Percentiles rank a stretch among this genome's conserved stretches.
phyloP scores from a whole-genome alignment of 2,888 invertebrate genomes.

The Lepeophtheirus nordmannii region DNA sequence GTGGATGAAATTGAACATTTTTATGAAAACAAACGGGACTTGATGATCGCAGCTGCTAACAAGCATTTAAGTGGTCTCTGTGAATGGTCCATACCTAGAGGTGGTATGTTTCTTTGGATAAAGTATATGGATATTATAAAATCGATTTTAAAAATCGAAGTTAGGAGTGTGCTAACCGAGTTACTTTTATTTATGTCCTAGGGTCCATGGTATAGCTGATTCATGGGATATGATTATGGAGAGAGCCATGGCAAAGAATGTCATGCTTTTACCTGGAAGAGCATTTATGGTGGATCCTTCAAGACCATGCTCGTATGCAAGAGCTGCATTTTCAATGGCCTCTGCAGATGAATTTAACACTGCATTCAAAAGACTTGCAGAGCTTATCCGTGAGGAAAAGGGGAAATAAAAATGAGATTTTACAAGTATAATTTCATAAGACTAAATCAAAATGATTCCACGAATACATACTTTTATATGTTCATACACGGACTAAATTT shows the following conservation, averaged over 20 bases:
- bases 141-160: too few species aligned
- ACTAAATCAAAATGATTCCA: too few species aligned
- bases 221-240: conserved; percentile 55
- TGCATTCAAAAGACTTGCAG: conserved; percentile 41
- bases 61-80: conserved; percentile 42
- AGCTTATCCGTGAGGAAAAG: conserved; percentile 17
- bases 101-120: conserved; percentile 65
- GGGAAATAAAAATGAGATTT: not conserved
- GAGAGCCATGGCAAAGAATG: conserved; percentile 49
- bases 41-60: conserved; percentile 44
- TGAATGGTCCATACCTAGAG: conserved; percentile 49
- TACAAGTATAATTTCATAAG: too few species aligned
- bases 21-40: conserved; percentile 48
- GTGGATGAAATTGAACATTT: conserved; percentile 44
- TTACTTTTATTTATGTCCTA: conserved; percentile 27
- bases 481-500: too few species aligned
- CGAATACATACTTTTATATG: too few species aligned
- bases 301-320: conserved; percentile 48
- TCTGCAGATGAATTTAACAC: conserved; percentile 58
- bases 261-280: conserved; percentile 56
- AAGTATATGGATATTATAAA: conserved; percentile 32
- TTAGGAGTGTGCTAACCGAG: too few species aligned
- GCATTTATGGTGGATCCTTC: conserved; percentile 50
- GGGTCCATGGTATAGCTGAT: conserved; percentile 49
- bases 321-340: conserved; percentile 55